Conservation (phyloP, 30 jellyfish, hydroid and myxozoan genomes). For the Chrysaora quinquecirrha region DNA sequence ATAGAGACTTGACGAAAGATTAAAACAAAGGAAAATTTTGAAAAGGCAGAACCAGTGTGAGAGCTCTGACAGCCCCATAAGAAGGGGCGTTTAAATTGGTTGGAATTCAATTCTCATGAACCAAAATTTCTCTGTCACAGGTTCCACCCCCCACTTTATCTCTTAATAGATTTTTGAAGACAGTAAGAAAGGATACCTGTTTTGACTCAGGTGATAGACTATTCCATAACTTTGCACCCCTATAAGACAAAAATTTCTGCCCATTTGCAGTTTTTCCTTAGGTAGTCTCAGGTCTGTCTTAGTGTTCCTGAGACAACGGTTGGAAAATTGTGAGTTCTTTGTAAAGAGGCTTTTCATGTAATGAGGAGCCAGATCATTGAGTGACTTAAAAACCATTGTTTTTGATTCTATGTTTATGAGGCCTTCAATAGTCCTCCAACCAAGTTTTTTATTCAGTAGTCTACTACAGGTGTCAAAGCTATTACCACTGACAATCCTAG, state of each 20-base stretch:
- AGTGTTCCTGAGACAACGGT: slow-evolving; percentile 21
- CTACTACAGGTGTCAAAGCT: background rate
- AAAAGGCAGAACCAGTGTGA: too few species aligned
- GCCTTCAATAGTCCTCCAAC: background rate
- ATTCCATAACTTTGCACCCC: slow-evolving; percentile 48
- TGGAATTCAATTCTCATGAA: too few species aligned
- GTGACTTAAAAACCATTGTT: slow-evolving; percentile 12
- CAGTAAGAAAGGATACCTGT: slow-evolving; percentile 37
- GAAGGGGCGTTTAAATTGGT: too few species aligned
- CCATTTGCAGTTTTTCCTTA: slow-evolving; percentile 14
- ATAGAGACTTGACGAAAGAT: too few species aligned
- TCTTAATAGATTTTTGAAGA: background rate
- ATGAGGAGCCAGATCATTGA: slow-evolving; percentile 3
- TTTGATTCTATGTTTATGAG: too few species aligned
- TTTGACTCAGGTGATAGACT: slow-evolving; percentile 22
- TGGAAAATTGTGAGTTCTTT: slow-evolving; percentile 13
- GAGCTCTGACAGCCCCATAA: too few species aligned
- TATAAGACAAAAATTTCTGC: slow-evolving; percentile 34
- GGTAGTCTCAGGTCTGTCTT: slow-evolving; percentile 34
- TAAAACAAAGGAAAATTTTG: too few species aligned
- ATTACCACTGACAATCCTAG: background rate
- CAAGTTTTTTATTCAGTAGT: background rate
- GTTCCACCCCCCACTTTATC: too few species aligned
- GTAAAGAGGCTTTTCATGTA: background rate
- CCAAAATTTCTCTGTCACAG: too few species aligned